These are phyloP conservation scores for Ochropleura leucogaster DNA, from an alignment of 2,888 invertebrate species.

Conservation along the genomic window DNA sequence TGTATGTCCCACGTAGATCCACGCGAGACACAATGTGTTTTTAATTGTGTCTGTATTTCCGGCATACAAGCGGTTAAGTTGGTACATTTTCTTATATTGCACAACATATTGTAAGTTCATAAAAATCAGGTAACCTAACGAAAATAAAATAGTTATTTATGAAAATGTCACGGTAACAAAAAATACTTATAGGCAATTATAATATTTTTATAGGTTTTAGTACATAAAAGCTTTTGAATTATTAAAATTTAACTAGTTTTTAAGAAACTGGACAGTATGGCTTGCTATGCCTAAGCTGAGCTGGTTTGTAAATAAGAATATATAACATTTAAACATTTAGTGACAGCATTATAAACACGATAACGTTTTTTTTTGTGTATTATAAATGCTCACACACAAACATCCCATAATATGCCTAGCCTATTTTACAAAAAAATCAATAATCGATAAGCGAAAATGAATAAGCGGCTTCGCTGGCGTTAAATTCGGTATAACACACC, in stretches of 20 bases:
- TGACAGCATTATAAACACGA: neutral
- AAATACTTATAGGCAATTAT: conserved; percentile 3
- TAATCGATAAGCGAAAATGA: no score
- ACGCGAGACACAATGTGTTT: no score
- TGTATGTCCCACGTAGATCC: no score
- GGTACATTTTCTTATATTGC: neutral
- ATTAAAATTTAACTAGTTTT: conserved; percentile 8
- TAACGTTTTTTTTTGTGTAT: neutral
- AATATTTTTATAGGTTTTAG: neutral
- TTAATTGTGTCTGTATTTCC: no score
- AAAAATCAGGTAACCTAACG: neutral
- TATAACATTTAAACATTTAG: neutral
- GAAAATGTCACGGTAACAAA: neutral
- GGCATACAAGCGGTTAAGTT: no score
- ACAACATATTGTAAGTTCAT: neutral
- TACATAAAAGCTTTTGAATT: neutral
- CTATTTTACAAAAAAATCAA: no score
- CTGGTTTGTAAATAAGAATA: neutral
- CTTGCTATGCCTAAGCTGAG: neutral
- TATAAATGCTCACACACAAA: neutral
- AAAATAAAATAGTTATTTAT: neutral
- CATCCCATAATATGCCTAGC: no score
- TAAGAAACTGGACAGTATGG: neutral
- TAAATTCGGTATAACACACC: no score
- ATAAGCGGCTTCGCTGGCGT: no score